Conservation (phyloP, 1,140 invertebrate species). For the Leptinotarsa undecemlineata region DNA sequence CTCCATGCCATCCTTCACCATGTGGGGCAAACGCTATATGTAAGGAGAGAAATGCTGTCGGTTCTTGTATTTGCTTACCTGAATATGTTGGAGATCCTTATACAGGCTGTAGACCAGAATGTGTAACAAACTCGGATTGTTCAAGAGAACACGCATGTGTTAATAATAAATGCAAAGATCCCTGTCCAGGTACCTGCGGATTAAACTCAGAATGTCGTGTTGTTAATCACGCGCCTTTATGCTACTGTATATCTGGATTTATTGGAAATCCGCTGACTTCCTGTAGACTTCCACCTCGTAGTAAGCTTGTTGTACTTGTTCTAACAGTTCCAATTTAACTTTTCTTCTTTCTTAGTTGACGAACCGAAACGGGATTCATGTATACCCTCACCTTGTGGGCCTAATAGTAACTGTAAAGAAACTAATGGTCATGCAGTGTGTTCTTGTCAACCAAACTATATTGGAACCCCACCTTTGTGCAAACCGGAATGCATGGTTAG, state of each 20-base stretch:
- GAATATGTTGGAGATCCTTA: slow-evolving; percentile 77
- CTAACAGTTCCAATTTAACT: slow-evolving; percentile 17
- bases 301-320: slow-evolving; percentile 36
- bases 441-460: slow-evolving; percentile 66
- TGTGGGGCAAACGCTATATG: slow-evolving; percentile 80
- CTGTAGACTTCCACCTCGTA: slow-evolving; percentile 57
- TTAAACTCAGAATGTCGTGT: slow-evolving; percentile 73
- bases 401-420: slow-evolving; percentile 66
- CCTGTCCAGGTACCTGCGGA: slow-evolving; percentile 74
- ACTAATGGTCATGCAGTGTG: slow-evolving; percentile 67
- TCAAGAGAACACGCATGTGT: slow-evolving; percentile 68
- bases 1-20: slow-evolving; percentile 74
- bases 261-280: slow-evolving; percentile 73
- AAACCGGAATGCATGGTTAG: slow-evolving; percentile 70
- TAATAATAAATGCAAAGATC: slow-evolving; percentile 71
- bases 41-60: slow-evolving; percentile 76
- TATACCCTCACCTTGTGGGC: slow-evolving; percentile 69
- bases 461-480: slow-evolving; percentile 68
- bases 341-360: slow-evolving; percentile 47
- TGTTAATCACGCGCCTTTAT: slow-evolving; percentile 75
- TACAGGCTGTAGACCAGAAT: slow-evolving; percentile 72
- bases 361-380: slow-evolving; percentile 60
- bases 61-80: slow-evolving; percentile 71
- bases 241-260: slow-evolving; percentile 70
- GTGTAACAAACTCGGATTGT: slow-evolving; percentile 73